A percentile compares a stretch with the other conserved stretches of the same genome.
These are phyloP conservation scores for Hydra vulgaris DNA, from an alignment of 30 jellyfish, hydroid and myxozoan genomes.

Conservation along the genomic window DNA sequence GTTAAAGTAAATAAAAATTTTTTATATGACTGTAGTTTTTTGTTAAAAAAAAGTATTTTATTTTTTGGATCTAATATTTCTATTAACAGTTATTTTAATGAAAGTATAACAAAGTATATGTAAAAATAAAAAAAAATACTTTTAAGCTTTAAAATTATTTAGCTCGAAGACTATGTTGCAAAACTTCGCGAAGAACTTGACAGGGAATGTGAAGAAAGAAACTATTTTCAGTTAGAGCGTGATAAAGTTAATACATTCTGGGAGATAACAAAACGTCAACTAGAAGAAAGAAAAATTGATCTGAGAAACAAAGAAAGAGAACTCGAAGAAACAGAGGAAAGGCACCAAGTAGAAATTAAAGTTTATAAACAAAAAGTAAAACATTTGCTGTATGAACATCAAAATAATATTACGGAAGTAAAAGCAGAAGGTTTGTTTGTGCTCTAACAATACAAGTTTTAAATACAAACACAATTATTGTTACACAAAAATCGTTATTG, in stretches of 20 bases:
- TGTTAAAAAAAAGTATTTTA: no score
- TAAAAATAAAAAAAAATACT: no score
- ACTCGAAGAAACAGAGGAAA: slow-evolving; percentile 91
- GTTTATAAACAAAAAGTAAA: slow-evolving; percentile 92
- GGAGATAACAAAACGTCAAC: slow-evolving; percentile 88
- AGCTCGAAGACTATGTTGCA: slow-evolving; percentile 91
- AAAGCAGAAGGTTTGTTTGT: slow-evolving; percentile 72
- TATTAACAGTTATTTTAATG: no score
- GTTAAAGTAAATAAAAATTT: no score
- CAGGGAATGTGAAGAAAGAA: slow-evolving; percentile 90
- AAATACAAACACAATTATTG: no score
- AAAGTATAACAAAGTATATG: no score
- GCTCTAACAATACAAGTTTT: no score
- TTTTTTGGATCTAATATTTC: no score
- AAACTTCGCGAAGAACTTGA: slow-evolving; percentile 91
- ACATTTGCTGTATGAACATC: slow-evolving; percentile 90
- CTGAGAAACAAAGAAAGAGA: slow-evolving; percentile 84
- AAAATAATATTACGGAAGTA: slow-evolving; percentile 74
- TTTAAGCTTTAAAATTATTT: not conserved
- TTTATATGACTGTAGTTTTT: no score
- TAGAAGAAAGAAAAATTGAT: slow-evolving; percentile 80
- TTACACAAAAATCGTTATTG: no score
- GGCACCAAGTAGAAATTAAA: slow-evolving; percentile 96
- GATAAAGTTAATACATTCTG: slow-evolving; percentile 96
- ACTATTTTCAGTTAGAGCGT: slow-evolving; percentile 81